These are phyloP conservation scores for Gopherus evgoodei DNA, from an alignment of 2,113 vertebrate genomes.

Conservation along the genomic window DNA sequence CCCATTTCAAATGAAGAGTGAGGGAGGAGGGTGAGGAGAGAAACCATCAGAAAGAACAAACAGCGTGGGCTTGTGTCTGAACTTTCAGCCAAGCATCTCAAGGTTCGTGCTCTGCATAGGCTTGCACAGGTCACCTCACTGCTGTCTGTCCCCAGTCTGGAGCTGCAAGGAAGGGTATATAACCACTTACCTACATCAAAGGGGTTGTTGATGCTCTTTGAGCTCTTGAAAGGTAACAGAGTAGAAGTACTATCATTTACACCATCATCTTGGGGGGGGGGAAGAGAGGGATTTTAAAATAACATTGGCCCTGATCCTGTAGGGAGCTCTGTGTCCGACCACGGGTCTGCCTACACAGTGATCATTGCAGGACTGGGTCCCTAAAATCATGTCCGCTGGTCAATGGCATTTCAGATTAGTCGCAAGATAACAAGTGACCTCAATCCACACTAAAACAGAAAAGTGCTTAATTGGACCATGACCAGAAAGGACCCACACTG, in stretches of 20 bases:
- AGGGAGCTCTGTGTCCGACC: neutral
- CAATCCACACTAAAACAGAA: neutral
- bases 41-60: neutral
- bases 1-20: neutral
- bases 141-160: accelerated
- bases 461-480: neutral
- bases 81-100: neutral
- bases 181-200: neutral
- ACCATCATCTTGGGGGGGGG: neutral
- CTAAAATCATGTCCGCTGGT: neutral
- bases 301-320: neutral
- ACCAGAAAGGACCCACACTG: neutral
- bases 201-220: neutral
- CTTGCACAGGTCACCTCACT: neutral
- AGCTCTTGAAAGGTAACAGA: neutral
- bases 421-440: neutral
- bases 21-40: neutral
- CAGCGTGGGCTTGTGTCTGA: neutral
- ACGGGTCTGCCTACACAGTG: neutral
- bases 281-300: neutral
- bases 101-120: accelerated
- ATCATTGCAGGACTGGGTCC: neutral
- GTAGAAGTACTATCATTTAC: neutral
- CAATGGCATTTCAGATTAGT: neutral
- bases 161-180: neutral